Evolutionary conservation across 1,140 invertebrate species (phyloP).

Genomic region (Halotydeus destructor): DNA sequence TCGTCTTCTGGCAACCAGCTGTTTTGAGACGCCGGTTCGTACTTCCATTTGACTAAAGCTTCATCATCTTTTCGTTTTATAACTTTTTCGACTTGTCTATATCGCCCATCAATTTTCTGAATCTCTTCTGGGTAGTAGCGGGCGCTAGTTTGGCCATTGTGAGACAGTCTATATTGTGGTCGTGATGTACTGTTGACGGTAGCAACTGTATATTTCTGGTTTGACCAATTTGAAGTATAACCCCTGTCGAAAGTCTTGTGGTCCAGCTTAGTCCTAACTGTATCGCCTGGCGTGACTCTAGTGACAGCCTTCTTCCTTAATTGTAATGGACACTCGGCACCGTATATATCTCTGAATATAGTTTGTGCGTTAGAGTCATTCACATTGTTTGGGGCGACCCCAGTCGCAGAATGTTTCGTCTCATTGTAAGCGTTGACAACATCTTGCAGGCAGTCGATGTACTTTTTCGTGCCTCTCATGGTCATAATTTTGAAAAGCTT

Average conservation of each 20-base stretch:
- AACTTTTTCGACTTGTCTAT: no score
- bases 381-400: background rate
- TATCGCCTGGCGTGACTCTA: conserved; percentile 16
- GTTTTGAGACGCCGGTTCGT: no score
- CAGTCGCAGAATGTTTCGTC: conserved; percentile 16
- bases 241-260: conserved; percentile 15
- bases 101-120: no score
- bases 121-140: no score
- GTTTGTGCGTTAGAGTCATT: no score
- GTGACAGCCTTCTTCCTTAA: conserved; percentile 6
- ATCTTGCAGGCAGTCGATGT: conserved; percentile 16
- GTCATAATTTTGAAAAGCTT: conserved; percentile 20
- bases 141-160: background rate
- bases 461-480: conserved; percentile 16
- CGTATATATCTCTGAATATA: background rate
- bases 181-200: conserved; percentile 11
- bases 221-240: conserved; percentile 17
- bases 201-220: conserved; percentile 17
- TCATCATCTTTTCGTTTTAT: no score
- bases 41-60: no score
- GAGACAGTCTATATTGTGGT: conserved; percentile 13
- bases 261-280: conserved; percentile 16
- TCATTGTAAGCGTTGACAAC: conserved; percentile 19
- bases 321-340: background rate
- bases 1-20: no score